A percentile compares a stretch with the other conserved stretches of the same genome.
Evolutionary conservation across 1,140 invertebrate species (phyloP).

Genomic region (Metopolophium dirhodum): DNA sequence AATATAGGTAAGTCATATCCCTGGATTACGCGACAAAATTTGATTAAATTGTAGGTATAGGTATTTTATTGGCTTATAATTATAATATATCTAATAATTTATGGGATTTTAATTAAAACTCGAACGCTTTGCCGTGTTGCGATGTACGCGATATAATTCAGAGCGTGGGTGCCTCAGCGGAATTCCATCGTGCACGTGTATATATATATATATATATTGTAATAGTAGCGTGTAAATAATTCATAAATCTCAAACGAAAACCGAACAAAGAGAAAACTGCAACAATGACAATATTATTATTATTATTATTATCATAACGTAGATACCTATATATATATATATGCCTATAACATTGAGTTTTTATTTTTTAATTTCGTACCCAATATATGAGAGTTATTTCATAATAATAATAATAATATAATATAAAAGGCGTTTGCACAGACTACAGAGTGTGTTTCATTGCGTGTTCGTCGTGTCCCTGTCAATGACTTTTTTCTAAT

Average conservation of each 20-base stretch:
- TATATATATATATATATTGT: not conserved
- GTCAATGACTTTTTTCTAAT: not conserved
- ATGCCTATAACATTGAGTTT: not conserved
- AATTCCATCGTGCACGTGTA: not conserved
- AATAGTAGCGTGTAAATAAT: not conserved
- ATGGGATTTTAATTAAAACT: not conserved
- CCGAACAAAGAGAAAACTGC: constrained; percentile 1
- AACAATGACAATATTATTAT: constrained; percentile 2
- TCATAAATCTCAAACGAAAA: constrained; percentile 3
- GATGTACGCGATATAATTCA: constrained; percentile 1
- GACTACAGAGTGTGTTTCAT: not conserved
- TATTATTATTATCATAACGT: no score
- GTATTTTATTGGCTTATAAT: not conserved
- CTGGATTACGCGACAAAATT: not conserved
- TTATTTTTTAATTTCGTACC: constrained; percentile 1
- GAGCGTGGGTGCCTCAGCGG: not conserved
- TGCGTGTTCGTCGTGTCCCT: not conserved
- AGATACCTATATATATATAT: no score
- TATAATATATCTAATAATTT: not conserved
- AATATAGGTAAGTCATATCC: not conserved
- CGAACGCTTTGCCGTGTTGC: not conserved
- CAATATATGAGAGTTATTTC: not conserved
- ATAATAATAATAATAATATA: not conserved
- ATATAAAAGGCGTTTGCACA: not conserved
- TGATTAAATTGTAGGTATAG: constrained; percentile 5